phyloP scores from a whole-genome alignment of 2,888 invertebrate species.

The Globia sparganii region DNA sequence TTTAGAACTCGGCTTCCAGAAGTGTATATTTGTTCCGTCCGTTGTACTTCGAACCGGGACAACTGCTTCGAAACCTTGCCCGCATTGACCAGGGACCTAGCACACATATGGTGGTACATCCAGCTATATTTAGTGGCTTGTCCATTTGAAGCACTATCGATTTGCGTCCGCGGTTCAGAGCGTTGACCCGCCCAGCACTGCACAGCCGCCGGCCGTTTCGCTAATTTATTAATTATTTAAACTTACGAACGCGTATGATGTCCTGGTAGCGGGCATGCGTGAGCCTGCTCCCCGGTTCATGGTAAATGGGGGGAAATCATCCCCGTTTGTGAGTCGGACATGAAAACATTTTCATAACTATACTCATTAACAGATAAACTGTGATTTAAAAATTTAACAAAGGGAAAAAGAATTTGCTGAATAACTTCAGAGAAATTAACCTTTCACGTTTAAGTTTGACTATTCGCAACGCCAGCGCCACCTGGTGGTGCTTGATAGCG shows the following conservation, averaged over 20 bases:
- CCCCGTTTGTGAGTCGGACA: constrained; percentile 32
- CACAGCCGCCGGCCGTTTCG: constrained; percentile 81
- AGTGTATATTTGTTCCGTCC: constrained; percentile 28
- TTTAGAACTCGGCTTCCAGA: constrained; percentile 26
- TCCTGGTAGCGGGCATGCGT: constrained; percentile 68
- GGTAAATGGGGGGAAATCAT: constrained; percentile 42
- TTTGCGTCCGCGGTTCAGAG: constrained; percentile 83
- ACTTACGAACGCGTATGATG: constrained; percentile 76
- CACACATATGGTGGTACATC: constrained; percentile 70
- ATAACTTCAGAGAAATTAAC: not conserved
- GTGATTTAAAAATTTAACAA: constrained; percentile 43
- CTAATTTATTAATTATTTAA: constrained; percentile 90
- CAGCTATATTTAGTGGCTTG: constrained; percentile 85
- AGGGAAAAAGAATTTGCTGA: constrained; percentile 3
- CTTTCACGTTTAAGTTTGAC: no score
- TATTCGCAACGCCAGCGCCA: no score
- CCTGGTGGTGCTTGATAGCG: no score
- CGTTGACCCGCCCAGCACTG: constrained; percentile 83
- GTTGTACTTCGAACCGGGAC: constrained; percentile 28
- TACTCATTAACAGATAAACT: constrained; percentile 7
- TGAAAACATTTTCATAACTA: constrained; percentile 24
- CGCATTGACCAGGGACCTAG: constrained; percentile 67
- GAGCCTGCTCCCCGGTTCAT: constrained; percentile 35
- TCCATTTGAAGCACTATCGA: constrained; percentile 90
- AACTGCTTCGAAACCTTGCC: constrained; percentile 32